A percentile compares a stretch with the other conserved stretches of the same genome.
phyloP scores from a whole-genome alignment of 2,888 invertebrate species.

The Atethmia centrago region DNA sequence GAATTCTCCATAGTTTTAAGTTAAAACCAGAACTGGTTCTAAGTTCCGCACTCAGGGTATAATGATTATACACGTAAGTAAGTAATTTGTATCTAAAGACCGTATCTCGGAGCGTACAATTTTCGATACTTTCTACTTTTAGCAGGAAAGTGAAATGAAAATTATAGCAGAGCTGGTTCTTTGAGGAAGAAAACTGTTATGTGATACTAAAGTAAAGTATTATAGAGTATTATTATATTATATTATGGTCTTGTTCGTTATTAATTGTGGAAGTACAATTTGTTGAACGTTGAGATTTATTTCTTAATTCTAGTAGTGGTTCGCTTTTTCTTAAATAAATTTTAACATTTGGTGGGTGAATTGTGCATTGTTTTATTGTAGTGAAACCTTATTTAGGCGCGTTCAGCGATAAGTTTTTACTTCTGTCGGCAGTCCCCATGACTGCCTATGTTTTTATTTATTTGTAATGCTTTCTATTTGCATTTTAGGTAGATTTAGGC shows the following conservation, averaged over 20 bases:
- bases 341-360: not conserved
- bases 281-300: slow-evolving; percentile 33
- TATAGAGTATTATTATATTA: slow-evolving; percentile 32
- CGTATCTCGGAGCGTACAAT: slow-evolving; percentile 63
- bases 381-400: too few relatives aligned
- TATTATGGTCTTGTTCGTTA: slow-evolving; percentile 31
- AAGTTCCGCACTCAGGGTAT: slow-evolving; percentile 16
- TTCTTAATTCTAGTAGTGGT: not conserved
- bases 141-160: slow-evolving; percentile 69
- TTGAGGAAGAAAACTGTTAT: slow-evolving; percentile 60
- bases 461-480: not conserved
- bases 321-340: not conserved
- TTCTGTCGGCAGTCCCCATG: too few relatives aligned
- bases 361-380: not conserved
- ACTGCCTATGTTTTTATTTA: too few relatives aligned
- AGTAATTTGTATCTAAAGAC: slow-evolving; percentile 62
- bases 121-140: slow-evolving; percentile 73
- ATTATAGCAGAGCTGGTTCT: slow-evolving; percentile 49
- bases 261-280: slow-evolving; percentile 46
- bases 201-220: slow-evolving; percentile 31
- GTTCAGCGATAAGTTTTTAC: too few relatives aligned
- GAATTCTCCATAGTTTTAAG: not conserved
- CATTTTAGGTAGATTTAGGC: too few relatives aligned
- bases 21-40: not conserved
- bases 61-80: slow-evolving; percentile 50